A percentile compares a stretch with the other conserved stretches of the same genome.
These are phyloP conservation scores for Aleiodes testaceus DNA, from an alignment of 2,888 invertebrate genomes.

Conservation along the genomic window DNA sequence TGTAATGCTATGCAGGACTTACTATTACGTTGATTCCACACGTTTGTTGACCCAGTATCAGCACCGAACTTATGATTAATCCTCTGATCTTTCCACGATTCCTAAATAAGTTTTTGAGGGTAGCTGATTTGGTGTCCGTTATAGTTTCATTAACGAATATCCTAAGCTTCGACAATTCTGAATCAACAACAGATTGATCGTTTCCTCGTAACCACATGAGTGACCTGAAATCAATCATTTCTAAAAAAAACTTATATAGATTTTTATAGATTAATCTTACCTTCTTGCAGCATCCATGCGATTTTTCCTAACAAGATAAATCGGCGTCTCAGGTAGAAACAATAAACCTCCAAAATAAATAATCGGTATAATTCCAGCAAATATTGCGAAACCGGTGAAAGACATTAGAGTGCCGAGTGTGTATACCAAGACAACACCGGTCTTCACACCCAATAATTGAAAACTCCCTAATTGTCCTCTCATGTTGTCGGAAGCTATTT, in stretches of 20 bases:
- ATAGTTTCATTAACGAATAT: conserved; percentile 54
- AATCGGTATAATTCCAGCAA: conserved; percentile 66
- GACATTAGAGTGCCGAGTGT: conserved; percentile 71
- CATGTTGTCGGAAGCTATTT: conserved; percentile 76
- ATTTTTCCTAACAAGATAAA: conserved; percentile 69
- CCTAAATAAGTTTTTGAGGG: conserved; percentile 67
- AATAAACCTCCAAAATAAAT: conserved; percentile 70
- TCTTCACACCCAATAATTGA: conserved; percentile 74
- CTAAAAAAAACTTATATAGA: background rate
- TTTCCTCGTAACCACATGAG: conserved; percentile 33
- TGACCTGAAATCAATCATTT: conserved; percentile 19
- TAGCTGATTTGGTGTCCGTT: conserved; percentile 43
- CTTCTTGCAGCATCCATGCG: conserved; percentile 63
- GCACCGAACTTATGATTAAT: background rate
- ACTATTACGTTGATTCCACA: conserved; percentile 9
- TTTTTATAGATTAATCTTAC: conserved; percentile 13
- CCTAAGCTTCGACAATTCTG: conserved; percentile 48
- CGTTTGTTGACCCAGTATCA: background rate
- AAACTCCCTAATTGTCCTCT: conserved; percentile 76
- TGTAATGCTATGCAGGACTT: background rate
- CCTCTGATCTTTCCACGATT: conserved; percentile 48
- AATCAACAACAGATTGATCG: background rate
- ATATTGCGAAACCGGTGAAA: conserved; percentile 72
- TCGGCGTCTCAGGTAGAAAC: conserved; percentile 76
- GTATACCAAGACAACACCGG: conserved; percentile 71